phyloP scores from a whole-genome alignment of 2,888 invertebrate genomes.

The Lochmaea crataegi region DNA sequence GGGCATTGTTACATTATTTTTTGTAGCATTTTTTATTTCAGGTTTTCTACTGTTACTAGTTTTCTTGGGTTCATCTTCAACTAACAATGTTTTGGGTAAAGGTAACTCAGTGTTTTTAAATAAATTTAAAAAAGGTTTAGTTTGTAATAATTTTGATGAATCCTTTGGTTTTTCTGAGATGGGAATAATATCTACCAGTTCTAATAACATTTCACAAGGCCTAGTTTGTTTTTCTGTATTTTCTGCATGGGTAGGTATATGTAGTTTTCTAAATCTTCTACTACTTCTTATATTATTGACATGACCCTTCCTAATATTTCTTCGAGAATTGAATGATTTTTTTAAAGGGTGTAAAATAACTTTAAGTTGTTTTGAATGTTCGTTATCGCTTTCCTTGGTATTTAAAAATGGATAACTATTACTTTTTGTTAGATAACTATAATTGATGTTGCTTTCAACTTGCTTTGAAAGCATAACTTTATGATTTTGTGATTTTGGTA shows the following conservation, averaged over 20 bases:
- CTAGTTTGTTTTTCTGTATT: neutral
- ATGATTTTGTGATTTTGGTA: neutral
- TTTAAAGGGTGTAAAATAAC: conserved; percentile 12
- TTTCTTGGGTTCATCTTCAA: neutral
- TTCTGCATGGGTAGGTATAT: neutral
- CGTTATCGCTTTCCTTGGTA: neutral
- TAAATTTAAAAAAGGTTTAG: conserved; percentile 8
- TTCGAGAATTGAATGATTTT: neutral
- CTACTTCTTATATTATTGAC: neutral
- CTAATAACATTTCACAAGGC: conserved; percentile 11
- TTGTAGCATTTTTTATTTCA: conserved; percentile 4
- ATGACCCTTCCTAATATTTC: neutral
- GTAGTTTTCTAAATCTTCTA: neutral
- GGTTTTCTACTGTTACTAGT: conserved; percentile 4
- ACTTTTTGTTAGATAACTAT: neutral
- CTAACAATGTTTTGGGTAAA: neutral
- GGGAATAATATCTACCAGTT: conserved; percentile 6
- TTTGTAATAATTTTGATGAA: conserved; percentile 2
- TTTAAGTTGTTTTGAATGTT: conserved; percentile 8
- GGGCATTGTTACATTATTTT: neutral
- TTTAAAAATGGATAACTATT: neutral
- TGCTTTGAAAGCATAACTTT: neutral
- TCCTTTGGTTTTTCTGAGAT: neutral
- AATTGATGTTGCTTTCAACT: neutral
- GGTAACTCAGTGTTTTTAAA: conserved; percentile 9